Conservation (phyloP, 2,888 invertebrate species). For the Calameuta pallipes region DNA sequence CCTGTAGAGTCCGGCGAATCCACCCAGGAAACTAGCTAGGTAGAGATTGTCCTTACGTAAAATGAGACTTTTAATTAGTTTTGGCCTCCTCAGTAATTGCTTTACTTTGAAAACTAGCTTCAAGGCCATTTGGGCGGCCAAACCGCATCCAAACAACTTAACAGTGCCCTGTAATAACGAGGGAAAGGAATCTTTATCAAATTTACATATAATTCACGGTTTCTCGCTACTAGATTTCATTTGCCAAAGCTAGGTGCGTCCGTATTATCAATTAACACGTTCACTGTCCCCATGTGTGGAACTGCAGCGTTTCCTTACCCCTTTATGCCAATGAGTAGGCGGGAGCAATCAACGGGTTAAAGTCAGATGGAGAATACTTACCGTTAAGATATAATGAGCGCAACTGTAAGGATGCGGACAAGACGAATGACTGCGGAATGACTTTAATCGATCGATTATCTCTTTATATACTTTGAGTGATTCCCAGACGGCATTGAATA, state of each 20-base stretch:
- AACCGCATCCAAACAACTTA: constrained; percentile 73
- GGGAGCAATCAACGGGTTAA: not conserved
- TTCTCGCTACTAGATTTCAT: not conserved
- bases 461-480: constrained; percentile 66
- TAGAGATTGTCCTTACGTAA: constrained; percentile 71
- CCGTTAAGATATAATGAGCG: constrained; percentile 70
- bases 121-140: constrained; percentile 72
- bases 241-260: not conserved
- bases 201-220: constrained; percentile 5
- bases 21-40: constrained; percentile 77
- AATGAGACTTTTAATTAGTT: constrained; percentile 67
- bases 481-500: constrained; percentile 62
- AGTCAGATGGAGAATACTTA: constrained; percentile 44
- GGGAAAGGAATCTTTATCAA: not conserved
- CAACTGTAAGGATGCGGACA: constrained; percentile 77
- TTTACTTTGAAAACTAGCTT: constrained; percentile 71
- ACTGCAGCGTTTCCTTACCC: no score
- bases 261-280: not conserved
- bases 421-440: constrained; percentile 65
- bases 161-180: constrained; percentile 67
- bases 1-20: constrained; percentile 76
- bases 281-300: not conserved
- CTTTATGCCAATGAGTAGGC: not conserved
- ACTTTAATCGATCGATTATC: constrained; percentile 68
- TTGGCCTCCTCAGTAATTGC: constrained; percentile 69